Percentiles rank a stretch among this genome's conserved stretches.
Evolutionary conservation across 2,888 invertebrate genomes (phyloP).

Genomic region (Morpho helenor): DNA sequence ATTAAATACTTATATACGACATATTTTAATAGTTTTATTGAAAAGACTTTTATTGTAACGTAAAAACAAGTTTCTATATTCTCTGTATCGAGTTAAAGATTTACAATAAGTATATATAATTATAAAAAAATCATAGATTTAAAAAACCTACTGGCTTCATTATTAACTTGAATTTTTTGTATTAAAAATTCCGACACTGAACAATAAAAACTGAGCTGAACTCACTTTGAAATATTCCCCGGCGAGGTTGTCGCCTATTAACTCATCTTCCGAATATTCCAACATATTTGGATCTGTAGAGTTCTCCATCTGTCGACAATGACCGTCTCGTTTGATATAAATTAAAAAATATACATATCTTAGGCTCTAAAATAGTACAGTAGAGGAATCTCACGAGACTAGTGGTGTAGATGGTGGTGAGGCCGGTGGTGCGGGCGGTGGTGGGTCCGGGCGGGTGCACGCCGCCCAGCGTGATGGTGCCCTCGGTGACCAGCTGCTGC

Average conservation of each 20-base stretch:
- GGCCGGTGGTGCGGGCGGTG: constrained; percentile 27
- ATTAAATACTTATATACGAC: no score
- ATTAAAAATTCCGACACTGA: background rate
- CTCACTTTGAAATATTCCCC: constrained; percentile 71
- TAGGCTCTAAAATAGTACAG: no score
- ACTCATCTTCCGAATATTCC: constrained; percentile 60
- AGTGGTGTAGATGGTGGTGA: constrained; percentile 24
- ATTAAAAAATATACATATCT: background rate
- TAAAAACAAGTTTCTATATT: no score
- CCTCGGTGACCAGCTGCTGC: constrained; percentile 66
- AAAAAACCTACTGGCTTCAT: no score
- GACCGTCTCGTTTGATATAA: background rate
- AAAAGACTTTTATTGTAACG: no score
- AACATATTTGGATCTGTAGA: constrained; percentile 50
- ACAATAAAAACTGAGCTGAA: background rate
- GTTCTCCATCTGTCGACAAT: constrained; percentile 42
- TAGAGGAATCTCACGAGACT: background rate
- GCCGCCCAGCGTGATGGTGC: constrained; percentile 63
- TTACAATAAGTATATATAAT: no score
- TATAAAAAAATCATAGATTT: no score
- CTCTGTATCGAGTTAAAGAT: no score
- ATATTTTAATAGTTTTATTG: no score
- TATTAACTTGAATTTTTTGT: no score
- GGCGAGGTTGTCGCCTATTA: constrained; percentile 53
- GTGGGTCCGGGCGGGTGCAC: constrained; percentile 29